phyloP scores from a whole-genome alignment of 2,888 invertebrate species.

The Steinernema hermaphroditum region DNA sequence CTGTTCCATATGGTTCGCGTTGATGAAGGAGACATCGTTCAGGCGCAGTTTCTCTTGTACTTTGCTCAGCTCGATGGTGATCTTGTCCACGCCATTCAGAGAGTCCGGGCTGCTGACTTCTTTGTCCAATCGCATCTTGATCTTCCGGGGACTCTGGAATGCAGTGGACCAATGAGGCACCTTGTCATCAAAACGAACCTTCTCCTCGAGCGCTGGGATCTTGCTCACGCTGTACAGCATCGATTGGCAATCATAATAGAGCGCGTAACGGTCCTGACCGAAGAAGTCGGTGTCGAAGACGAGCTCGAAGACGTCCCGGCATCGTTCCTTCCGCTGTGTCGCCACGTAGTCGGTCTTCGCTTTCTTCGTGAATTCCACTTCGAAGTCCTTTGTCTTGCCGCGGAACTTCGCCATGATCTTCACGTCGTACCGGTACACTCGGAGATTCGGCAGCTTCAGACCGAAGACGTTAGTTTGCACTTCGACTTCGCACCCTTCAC shows the following conservation, averaged over 20 bases:
- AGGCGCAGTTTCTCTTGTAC: background rate
- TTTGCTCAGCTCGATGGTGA: background rate
- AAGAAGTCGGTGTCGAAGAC: background rate
- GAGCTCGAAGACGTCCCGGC: background rate
- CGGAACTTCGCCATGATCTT: background rate
- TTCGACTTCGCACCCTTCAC: background rate
- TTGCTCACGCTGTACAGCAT: background rate
- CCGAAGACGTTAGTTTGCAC: background rate
- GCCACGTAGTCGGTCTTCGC: background rate
- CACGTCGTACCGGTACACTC: background rate
- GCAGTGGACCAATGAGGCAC: background rate
- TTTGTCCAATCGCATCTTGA: background rate
- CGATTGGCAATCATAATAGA: background rate
- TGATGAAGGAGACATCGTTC: background rate
- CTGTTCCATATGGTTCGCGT: background rate
- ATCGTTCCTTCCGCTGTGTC: background rate
- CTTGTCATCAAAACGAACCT: background rate
- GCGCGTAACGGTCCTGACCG: background rate
- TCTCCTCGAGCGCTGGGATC: background rate
- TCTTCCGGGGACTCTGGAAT: background rate
- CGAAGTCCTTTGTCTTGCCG: background rate
- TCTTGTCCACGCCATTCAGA: background rate
- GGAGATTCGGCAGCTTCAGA: background rate
- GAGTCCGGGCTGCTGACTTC: background rate
- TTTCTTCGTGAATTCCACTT: background rate